Evolutionary conservation across 2,888 invertebrate genomes (phyloP), one percentile per base, ranked within the genome.

Genomic region (Drosophila conformis): DNA sequence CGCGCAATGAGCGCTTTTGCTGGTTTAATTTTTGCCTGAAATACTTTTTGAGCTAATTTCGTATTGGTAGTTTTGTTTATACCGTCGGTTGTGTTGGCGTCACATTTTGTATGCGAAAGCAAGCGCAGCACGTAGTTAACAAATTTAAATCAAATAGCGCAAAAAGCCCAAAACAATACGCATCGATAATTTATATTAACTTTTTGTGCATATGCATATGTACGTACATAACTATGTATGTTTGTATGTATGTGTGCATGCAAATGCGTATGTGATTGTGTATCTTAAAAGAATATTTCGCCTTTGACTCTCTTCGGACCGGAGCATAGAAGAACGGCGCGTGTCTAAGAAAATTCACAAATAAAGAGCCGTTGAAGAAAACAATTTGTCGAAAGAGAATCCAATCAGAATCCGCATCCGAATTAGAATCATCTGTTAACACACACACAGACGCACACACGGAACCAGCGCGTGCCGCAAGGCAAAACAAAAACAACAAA

Each of bases 61-160:
- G 86, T 86, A 85, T 90, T 91, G 91, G 91, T 91, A 91, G 91
- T 91, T 92, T 91, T 91, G 92, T 92, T 91, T 91, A 91, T 91
- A 83, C 90, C 92, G 91, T 90, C 89, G 90, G 74, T 83, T 82
- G 90, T 76, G 86, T 86, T 87, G 83, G 91, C 90, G 87, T 78
- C 77, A 78, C 76, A 86, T 86, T 87, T 87, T 76, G 80, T 78
- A 82, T 80, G 88, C 83, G 76, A 84, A 82, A 75, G 87, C 83
- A 73, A 79, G 83, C 78, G 80, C 76, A 83, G 82, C 73, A 87
- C 73, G 82, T 74, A 75, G 65, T 73, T 71, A 70, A 78, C 70
- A 67, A 70, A 76, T 69, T 72, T 59, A 42, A 62, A 78, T 69
- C 69, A 75, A 77, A 77, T 69, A 79, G 57, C 73, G 48, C 65